Evolutionary conservation across 2,888 invertebrate genomes (phyloP), one percentile per base, ranked within the genome.

Genomic region (Halictus ligatus): DNA sequence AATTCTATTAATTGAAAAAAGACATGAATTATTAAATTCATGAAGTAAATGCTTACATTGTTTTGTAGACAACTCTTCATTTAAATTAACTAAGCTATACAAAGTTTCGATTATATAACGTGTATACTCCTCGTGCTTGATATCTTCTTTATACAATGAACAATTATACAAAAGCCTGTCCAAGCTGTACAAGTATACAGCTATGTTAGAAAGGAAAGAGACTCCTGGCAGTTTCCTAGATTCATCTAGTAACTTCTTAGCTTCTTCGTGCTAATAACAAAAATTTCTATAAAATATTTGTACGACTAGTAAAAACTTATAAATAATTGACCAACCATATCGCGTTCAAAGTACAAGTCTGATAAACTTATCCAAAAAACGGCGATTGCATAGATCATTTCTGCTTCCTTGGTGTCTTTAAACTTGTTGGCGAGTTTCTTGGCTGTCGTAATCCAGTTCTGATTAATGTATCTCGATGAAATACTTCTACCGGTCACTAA

Each of bases 281-380:
- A 54, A 60, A 8, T n/a, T 43, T 35, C 25, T 48, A 82, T 58
- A 64, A 81, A 69, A 48, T 75, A 25, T 25, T 64, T 25, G n/a
- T 7, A 75, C 12, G 8, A 2, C 18, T 29, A 71, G 2, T 58
- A 60, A 72, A 8, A 43, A 50, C 60, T 15, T 15, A 29, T n/a
- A 43, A 18, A 50, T 46, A 43, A 25, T 10, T 69, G 40, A 74
- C 79, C 84, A 74, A 93, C 94, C 91, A 91, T 91, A 35, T 91
- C 90, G 77, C 89, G 91, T 79, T 94, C 93, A 35, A 94, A 94
- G 72, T 94, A 94, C 82, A 92, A 92, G 78, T 95, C 93, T 40
- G 94, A 91, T 71, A 95, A 89, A 83, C 92, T 92, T 67, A 94
- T 89, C 89, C 91, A 93, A 86, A 94, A 95, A 54, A 91, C 81